phyloP scores from a whole-genome alignment of 2,797 vertebrate genomes.

The Taenioides sp. region DNA sequence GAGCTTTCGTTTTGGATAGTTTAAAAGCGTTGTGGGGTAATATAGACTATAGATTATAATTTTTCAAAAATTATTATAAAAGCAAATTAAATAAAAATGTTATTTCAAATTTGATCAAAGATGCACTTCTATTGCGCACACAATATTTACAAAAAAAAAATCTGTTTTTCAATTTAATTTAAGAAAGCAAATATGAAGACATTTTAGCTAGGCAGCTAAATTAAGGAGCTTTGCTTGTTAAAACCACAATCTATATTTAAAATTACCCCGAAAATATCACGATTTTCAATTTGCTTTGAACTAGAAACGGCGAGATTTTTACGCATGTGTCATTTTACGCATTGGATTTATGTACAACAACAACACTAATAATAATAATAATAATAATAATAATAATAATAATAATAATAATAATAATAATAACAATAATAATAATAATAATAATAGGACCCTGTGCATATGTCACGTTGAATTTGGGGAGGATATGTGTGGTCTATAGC shows the following conservation, averaged over 20 bases:
- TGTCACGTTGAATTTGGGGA: background rate
- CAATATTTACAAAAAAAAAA: background rate
- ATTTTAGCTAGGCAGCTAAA: background rate
- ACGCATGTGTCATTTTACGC: background rate
- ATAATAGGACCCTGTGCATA: background rate
- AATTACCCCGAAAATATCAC: background rate
- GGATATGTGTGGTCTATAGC: too few relatives aligned
- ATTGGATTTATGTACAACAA: background rate
- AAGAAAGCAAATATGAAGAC: background rate
- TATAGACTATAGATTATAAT: too few relatives aligned
- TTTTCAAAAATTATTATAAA: background rate
- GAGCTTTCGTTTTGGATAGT: background rate
- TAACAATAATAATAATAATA: slow-evolving; percentile 15
- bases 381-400: slow-evolving; percentile 14
- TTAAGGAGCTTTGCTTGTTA: background rate
- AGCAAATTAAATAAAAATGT: background rate
- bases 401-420: slow-evolving; percentile 11
- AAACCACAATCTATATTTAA: background rate
- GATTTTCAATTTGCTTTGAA: too few relatives aligned
- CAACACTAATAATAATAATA: slow-evolving; percentile 8
- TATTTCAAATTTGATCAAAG: background rate
- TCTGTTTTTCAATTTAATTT: background rate
- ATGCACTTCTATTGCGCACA: background rate
- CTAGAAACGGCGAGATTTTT: background rate
- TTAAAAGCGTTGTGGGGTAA: background rate